These are phyloP conservation scores for Propithecus perrieri DNA, from an alignment of 2,797 vertebrate genomes.

Conservation along the genomic window DNA sequence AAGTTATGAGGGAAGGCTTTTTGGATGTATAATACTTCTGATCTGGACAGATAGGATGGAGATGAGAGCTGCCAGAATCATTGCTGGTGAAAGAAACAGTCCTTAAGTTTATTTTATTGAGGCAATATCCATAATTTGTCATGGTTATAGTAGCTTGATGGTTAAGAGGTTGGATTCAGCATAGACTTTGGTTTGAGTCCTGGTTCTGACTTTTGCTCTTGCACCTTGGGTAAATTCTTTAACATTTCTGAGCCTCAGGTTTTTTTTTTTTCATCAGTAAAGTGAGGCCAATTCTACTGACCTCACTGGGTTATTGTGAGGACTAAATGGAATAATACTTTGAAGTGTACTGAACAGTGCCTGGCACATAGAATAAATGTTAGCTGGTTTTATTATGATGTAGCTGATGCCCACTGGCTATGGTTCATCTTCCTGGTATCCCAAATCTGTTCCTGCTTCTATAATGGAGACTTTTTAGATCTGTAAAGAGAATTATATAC, in stretches of 20 bases:
- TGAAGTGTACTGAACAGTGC: background rate
- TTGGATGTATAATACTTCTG: background rate
- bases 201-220: background rate
- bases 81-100: background rate
- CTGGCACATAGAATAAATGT: background rate
- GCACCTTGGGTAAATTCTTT: background rate
- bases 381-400: slow-evolving; percentile 11
- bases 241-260: slow-evolving; percentile 1
- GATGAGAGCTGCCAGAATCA: background rate
- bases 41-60: background rate
- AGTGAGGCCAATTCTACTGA: background rate
- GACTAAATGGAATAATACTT: background rate
- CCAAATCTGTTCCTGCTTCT: background rate
- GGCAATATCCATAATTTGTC: background rate
- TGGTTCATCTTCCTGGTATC: background rate
- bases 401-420: background rate
- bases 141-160: background rate
- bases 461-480: background rate
- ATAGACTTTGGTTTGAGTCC: background rate
- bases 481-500: background rate
- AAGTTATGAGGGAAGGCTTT: background rate
- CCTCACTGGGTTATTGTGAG: background rate
- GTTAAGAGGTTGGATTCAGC: background rate
- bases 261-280: background rate
- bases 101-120: background rate